Base-by-base conservation (phyloP, 2,113 vertebrate genomes). In the Danionella cerebrum region DNA sequence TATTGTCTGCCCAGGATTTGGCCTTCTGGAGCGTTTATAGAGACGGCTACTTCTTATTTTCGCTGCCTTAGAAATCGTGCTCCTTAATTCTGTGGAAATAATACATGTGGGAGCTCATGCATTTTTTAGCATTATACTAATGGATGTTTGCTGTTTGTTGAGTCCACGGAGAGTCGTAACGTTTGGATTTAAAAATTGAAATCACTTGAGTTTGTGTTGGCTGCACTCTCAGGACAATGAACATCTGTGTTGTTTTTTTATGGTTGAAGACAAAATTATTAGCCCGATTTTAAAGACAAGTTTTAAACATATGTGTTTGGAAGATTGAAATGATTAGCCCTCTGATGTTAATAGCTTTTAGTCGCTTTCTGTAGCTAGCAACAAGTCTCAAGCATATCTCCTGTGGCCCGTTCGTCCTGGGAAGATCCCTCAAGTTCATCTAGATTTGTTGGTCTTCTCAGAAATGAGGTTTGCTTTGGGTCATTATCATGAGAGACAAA, bases 61-160 rank as follows among this genome's bases (percentile, higher is more conserved):
- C 10, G 22, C 57, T 42, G 57, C 29, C 48, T n/a, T 42, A 47
- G 63, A 71, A 62, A 58, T 52, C 48, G 42, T 5, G 67, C 65
- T 65, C 22, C 66, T 70, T 60, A 75, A 71, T 68, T 75, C 64
- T 18, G 31, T 42, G 48, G 51, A 69, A 79, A 73, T 74, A 47
- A 71, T 55, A 52, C 75, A 66, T 74, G 59, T 59, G 70, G 73
- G 73, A 55, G 31, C 67, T 77, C 72, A 74, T 76, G 27, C 59
- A 77, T 70, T 67, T 74, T 77, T 79, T 65, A 79, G 62, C 64
- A 24, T 69, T 45, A 73, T 70, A 68, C 72, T 75, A 75, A 70
- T 75, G 75, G 67, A 33, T 67, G 59, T 70, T 73, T 67, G 54
- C 58, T 45, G 65, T 66, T 64, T 63, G 45, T 35, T 24, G 39